Conservation (phyloP, 2,797 vertebrate species). For the Sebastes hubbsi region DNA sequence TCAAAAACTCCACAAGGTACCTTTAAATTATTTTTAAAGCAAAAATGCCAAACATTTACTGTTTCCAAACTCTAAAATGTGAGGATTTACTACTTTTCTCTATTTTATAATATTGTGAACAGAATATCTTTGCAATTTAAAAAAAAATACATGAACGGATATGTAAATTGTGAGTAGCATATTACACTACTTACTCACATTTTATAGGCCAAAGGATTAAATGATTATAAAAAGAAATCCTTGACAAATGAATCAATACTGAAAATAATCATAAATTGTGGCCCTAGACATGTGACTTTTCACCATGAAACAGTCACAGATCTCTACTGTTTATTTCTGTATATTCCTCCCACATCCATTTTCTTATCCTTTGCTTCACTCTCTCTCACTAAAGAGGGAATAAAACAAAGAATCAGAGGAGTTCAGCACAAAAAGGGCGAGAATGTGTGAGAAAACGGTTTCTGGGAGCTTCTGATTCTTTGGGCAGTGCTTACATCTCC, state of each 20-base stretch:
- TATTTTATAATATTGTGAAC: not conserved
- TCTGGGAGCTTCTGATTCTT: conserved; percentile 13
- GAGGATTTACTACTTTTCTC: not conserved
- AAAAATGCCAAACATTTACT: not conserved
- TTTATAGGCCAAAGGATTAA: not conserved
- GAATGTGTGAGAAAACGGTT: conserved; percentile 53
- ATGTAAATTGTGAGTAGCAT: not conserved
- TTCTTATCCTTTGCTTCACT: not conserved
- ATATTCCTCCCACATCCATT: not conserved
- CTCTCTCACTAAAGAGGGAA: not conserved
- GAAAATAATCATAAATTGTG: not conserved
- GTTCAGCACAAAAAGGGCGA: conserved; percentile 18
- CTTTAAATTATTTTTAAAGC: not conserved
- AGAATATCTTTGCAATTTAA: not conserved
- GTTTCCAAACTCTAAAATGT: not conserved
- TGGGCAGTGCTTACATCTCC: conserved; percentile 30
- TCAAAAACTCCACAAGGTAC: not conserved
- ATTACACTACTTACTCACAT: not conserved
- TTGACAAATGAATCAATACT: not conserved
- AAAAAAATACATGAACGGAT: not conserved
- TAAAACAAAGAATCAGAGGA: conserved; percentile 3
- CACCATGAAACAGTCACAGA: not conserved
- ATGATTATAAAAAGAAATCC: not conserved
- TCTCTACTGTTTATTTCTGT: not conserved
- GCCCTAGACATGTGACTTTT: not conserved